Evolutionary conservation across 2,797 vertebrate genomes (phyloP).

Genomic region (Scolopax rusticola): DNA sequence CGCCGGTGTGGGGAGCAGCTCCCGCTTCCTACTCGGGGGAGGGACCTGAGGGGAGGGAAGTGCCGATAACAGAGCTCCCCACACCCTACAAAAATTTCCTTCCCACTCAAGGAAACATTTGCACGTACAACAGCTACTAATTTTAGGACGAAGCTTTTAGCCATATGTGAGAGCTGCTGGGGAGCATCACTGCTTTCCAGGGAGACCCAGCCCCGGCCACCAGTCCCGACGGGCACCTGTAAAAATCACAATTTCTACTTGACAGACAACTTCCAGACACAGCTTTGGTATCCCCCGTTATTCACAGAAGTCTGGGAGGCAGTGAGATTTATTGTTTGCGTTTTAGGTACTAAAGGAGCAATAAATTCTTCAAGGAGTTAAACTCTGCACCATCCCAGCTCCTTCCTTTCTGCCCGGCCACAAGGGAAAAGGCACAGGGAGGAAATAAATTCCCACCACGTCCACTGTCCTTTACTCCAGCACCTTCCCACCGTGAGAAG

Average conservation of each 20-base stretch:
- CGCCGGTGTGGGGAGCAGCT: rapidly evolving
- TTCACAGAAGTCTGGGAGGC: neutral
- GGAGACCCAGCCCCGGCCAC: neutral
- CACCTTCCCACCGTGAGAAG: neutral
- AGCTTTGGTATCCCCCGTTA: neutral
- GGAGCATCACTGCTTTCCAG: neutral
- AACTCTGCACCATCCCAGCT: neutral
- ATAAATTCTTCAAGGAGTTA: neutral
- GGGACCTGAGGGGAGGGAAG: neutral
- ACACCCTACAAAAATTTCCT: constrained; percentile 33
- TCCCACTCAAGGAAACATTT: neutral
- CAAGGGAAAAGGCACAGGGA: neutral
- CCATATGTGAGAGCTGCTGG: neutral
- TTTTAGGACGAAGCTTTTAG: neutral
- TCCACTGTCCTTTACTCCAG: neutral
- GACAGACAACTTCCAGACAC: neutral
- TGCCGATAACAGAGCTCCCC: neutral
- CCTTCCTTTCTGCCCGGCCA: neutral
- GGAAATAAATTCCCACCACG: neutral
- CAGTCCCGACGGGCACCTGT: rapidly evolving
- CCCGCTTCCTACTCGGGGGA: neutral
- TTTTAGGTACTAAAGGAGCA: neutral
- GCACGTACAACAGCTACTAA: neutral
- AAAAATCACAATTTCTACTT: neutral
- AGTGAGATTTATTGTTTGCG: neutral